phyloP scores from a whole-genome alignment of 2,797 vertebrate genomes.

The Cheirogaleus major region DNA sequence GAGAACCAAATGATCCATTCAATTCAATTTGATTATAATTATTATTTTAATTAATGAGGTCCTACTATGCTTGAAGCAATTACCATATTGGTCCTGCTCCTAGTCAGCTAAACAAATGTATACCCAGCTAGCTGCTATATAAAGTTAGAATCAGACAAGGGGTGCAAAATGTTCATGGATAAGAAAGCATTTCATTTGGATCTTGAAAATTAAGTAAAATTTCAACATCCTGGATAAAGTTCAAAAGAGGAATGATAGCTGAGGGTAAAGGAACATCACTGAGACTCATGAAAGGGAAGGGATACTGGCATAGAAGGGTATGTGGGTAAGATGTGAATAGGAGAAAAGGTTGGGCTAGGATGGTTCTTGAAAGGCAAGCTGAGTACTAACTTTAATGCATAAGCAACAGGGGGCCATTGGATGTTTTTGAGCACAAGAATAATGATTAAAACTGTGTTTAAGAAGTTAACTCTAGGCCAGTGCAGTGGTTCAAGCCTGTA shows the following conservation, averaged over 20 bases:
- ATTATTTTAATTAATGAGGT: slow-evolving; percentile 46
- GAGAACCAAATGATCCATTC: slow-evolving; percentile 6
- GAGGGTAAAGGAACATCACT: not conserved
- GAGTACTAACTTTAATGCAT: not conserved
- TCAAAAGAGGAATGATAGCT: not conserved
- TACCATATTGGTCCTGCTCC: not conserved
- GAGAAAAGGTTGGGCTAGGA: not conserved
- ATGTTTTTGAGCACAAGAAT: not conserved
- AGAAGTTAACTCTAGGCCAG: not conserved
- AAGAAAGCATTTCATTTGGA: not conserved
- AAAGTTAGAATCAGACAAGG: not conserved
- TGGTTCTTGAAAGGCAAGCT: not conserved
- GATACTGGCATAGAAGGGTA: not conserved
- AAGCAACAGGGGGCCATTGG: not conserved
- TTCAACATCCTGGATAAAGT: not conserved
- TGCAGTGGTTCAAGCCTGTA: too few species aligned
- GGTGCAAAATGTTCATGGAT: not conserved
- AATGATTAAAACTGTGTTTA: not conserved
- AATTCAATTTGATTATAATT: not conserved
- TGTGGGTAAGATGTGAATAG: not conserved
- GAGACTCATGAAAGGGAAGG: not conserved
- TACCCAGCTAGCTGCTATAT: not conserved
- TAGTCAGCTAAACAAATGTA: not conserved
- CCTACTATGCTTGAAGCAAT: slow-evolving; percentile 15
- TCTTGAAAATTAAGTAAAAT: not conserved